A percentile compares a stretch with the other conserved stretches of the same genome.
Conservation (phyloP, 2,113 vertebrate species). For the Callipepla californica region DNA sequence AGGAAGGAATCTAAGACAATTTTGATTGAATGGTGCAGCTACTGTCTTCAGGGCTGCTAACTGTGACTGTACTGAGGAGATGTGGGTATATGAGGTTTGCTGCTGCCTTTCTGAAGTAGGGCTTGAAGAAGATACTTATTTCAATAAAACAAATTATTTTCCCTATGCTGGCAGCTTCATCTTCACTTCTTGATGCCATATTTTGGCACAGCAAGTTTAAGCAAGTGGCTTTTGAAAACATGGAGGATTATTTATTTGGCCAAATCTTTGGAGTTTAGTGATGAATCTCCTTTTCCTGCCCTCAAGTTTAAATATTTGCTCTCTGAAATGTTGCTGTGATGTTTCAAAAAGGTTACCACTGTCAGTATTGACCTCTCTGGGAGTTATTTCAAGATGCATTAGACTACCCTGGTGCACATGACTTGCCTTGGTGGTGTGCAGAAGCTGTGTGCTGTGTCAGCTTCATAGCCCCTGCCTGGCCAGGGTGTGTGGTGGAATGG, state of each 20-base stretch:
- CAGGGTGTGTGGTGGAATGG: neutral
- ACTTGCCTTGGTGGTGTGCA: neutral
- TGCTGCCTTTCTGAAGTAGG: neutral
- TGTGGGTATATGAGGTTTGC: neutral
- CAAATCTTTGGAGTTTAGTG: neutral
- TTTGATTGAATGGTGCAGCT: neutral
- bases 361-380: neutral
- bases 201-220: neutral
- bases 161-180: neutral
- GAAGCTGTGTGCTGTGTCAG: fast-evolving
- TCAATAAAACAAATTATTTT: neutral
- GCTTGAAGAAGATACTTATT: neutral
- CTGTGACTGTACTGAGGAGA: neutral
- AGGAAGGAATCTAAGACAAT: neutral
- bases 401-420: neutral
- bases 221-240: neutral
- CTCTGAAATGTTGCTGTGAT: neutral
- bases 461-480: neutral
- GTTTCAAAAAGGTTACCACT: neutral
- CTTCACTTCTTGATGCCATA: neutral
- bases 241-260: neutral
- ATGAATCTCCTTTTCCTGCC: neutral
- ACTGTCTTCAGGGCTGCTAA: neutral
- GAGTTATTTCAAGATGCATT: neutral
- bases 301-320: neutral